These are phyloP conservation scores for Lycorma delicatula DNA, from an alignment of 1,140 invertebrate genomes.

Conservation along the genomic window DNA sequence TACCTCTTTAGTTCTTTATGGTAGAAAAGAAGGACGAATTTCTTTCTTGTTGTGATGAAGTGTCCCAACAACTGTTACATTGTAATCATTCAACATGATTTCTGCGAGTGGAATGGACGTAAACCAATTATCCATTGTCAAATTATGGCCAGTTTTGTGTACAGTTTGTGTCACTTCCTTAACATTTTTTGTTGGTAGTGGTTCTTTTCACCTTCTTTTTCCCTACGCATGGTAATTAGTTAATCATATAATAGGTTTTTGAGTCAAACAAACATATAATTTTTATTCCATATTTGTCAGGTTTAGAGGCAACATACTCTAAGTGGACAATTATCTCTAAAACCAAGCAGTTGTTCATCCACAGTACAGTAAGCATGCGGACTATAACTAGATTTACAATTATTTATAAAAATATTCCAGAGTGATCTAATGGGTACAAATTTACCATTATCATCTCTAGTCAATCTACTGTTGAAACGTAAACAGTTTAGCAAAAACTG, in stretches of 20 bases:
- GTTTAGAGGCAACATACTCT: slow-evolving; percentile 34
- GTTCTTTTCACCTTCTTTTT: slow-evolving; percentile 31
- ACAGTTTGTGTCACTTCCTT: slow-evolving; percentile 32
- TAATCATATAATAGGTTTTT: slow-evolving; percentile 21
- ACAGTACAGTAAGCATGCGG: slow-evolving; percentile 21
- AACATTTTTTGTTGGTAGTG: slow-evolving; percentile 30
- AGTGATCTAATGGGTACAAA: slow-evolving; percentile 19
- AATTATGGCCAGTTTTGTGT: slow-evolving; percentile 32
- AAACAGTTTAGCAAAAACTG: slow-evolving; percentile 32
- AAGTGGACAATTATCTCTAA: slow-evolving; percentile 32
- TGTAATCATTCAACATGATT: slow-evolving; percentile 32
- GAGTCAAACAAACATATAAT: slow-evolving; percentile 20
- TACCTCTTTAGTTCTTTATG: not conserved
- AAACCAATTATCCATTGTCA: slow-evolving; percentile 39
- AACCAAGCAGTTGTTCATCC: slow-evolving; percentile 26
- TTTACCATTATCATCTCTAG: slow-evolving; percentile 17
- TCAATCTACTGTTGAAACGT: slow-evolving; percentile 30
- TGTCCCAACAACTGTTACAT: slow-evolving; percentile 35
- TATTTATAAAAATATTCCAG: slow-evolving; percentile 19
- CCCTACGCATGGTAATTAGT: slow-evolving; percentile 31
- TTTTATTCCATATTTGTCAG: slow-evolving; percentile 24
- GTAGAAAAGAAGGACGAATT: slow-evolving; percentile 27
- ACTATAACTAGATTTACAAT: slow-evolving; percentile 16
- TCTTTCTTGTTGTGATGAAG: slow-evolving; percentile 37
- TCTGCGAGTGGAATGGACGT: slow-evolving; percentile 31